phyloP scores from a whole-genome alignment of 2,113 vertebrate species.

The Dolichotis patagonum region DNA sequence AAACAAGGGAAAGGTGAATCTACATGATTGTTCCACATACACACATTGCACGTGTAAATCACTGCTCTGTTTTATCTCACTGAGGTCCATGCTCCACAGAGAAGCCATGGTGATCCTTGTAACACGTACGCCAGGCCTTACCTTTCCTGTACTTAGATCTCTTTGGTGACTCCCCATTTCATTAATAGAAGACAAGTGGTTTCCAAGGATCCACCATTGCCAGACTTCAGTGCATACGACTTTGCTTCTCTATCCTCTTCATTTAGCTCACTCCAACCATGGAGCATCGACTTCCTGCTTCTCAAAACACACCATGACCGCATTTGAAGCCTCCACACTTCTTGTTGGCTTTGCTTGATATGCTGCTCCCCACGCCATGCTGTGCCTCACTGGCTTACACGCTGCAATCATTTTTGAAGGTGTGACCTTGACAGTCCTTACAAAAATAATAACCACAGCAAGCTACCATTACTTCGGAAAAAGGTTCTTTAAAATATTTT shows the following conservation, averaged over 20 bases:
- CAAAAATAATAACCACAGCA: background rate
- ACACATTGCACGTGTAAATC: background rate
- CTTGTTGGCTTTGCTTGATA: background rate
- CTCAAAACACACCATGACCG: background rate
- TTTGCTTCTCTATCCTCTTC: background rate
- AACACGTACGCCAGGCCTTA: background rate
- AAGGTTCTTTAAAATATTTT: background rate
- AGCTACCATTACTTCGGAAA: background rate
- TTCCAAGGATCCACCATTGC: accelerated
- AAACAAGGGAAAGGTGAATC: background rate
- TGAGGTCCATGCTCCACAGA: background rate
- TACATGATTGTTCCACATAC: too few species aligned
- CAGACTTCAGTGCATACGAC: accelerated
- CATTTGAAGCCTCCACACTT: background rate
- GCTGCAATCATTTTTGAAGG: background rate
- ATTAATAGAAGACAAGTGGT: background rate
- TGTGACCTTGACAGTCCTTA: background rate
- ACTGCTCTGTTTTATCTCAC: background rate
- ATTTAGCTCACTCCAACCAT: background rate
- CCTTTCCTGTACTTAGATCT: background rate
- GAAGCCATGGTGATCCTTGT: background rate
- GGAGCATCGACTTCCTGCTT: background rate
- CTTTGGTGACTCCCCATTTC: background rate
- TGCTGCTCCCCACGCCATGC: background rate
- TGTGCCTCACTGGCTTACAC: background rate